Evolutionary conservation across 2,113 vertebrate genomes (phyloP), one percentile per base, ranked within the genome.

Genomic region (Chaetorhynchus papuensis): DNA sequence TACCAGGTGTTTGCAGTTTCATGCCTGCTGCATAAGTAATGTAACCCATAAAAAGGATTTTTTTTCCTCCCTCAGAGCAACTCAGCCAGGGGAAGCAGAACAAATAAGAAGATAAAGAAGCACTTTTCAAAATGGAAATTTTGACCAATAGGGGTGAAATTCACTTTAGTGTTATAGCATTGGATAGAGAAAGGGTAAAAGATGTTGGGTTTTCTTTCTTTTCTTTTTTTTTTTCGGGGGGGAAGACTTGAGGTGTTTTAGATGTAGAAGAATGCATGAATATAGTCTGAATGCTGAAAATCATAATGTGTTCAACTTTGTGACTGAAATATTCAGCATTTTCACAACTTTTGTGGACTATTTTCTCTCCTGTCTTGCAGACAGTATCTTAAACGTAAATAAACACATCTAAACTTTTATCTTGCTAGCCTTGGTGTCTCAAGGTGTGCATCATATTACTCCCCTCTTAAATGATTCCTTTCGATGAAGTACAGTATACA

Each of bases 1-100:
- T 84, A 89, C 96, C 97, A 97, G 96, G 96, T 97, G 96, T 97
- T 95, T 96, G 95, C 94, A 91, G 94, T 97, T 97, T 97, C 96
- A 96, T 96, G 95, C 91, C 91, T 97, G 93, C 91, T 96, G 86
- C 90, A 93, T 96, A 96, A 95, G 94, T 96, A 97, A 97, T 90
- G 93, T 92, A 92, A 96, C 77, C 88, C 79, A 87, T 96, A 95
- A 94, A 96, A 92, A 91, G 66, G 60, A 41, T 26, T 74, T 80
- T 66, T 50, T 75, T 44, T 28, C 52, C 4, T 76, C 31, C 37
- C 52, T 91, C 50, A n/a, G 90, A 96, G 83, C 24, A 95, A 64
- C 60, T 93, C 50, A 92, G 57, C 13, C 23, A 54, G 81, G 49
- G 83, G 68, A 96, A 93, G 72, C 64, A 95, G 90, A 95, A 90